Percentiles rank a stretch among this genome's conserved stretches.
phyloP scores from a whole-genome alignment of 2,113 vertebrate genomes.

The Lepidiolamprologus cunningtoni region DNA sequence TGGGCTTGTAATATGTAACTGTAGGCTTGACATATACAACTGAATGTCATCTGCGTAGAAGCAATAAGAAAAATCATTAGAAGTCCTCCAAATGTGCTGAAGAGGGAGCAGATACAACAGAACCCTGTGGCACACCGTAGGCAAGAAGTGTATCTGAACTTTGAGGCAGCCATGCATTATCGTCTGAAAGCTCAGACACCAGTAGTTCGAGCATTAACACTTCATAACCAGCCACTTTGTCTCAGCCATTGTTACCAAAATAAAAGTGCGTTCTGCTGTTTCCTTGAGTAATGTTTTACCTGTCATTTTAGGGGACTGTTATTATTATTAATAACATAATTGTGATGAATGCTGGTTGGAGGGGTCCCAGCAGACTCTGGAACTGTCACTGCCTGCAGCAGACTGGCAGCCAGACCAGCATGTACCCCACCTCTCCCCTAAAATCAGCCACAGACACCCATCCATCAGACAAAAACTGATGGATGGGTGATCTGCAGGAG shows the following conservation, averaged over 20 bases:
- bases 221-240: background rate
- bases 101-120: background rate
- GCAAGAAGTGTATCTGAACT: background rate
- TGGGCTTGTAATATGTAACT: background rate
- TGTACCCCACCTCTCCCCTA: background rate
- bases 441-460: background rate
- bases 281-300: background rate
- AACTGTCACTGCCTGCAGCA: background rate
- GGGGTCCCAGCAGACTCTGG: background rate
- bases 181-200: fast-evolving
- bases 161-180: background rate
- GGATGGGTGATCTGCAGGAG: background rate
- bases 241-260: background rate
- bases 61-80: background rate
- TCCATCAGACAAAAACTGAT: background rate
- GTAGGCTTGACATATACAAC: background rate
- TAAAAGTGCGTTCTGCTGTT: fast-evolving
- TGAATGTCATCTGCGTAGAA: background rate
- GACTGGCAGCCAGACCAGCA: background rate
- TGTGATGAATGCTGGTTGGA: background rate
- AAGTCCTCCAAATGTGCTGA: background rate
- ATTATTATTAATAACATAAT: background rate
- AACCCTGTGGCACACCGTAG: background rate
- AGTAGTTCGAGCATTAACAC: fast-evolving
- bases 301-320: background rate